These are phyloP conservation scores for Hippopotamus amphibius DNA, from an alignment of 2,113 vertebrate genomes.

Conservation along the genomic window DNA sequence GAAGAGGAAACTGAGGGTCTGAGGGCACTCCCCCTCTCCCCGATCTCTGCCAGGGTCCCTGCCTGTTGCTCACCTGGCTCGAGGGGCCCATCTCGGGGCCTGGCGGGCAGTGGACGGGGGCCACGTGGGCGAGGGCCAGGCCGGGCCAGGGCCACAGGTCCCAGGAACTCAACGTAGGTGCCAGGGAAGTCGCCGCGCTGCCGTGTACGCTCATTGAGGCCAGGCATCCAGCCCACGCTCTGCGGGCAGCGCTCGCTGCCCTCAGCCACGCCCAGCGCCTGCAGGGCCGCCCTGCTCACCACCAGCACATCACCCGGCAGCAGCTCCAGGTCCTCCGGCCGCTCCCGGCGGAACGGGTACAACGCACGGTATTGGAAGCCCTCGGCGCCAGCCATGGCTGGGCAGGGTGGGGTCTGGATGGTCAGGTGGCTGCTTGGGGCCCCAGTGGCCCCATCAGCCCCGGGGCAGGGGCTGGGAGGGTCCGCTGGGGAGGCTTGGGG, in stretches of 20 bases:
- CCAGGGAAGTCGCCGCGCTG: conserved; percentile 96
- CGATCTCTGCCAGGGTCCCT: not conserved
- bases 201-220: conserved; percentile 94
- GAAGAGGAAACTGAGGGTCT: not conserved
- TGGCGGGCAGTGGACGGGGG: conserved; percentile 92
- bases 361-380: conserved; percentile 95
- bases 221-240: conserved; percentile 94
- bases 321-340: conserved; percentile 95
- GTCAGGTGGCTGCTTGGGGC: not conserved
- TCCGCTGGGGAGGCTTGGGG: not conserved
- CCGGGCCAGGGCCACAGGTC: conserved; percentile 90
- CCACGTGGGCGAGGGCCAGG: conserved; percentile 91
- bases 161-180: conserved; percentile 95
- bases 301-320: conserved; percentile 93
- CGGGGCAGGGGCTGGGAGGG: rapidly evolving
- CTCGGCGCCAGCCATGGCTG: conserved; percentile 87
- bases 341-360: conserved; percentile 93
- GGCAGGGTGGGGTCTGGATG: not conserved
- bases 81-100: conserved; percentile 86
- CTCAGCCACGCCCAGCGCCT: conserved; percentile 91
- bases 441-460: conserved; percentile 65
- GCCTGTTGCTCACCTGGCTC: conserved; percentile 88
- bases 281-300: conserved; percentile 92
- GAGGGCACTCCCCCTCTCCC: rapidly evolving
- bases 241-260: conserved; percentile 91